Evolutionary conservation across 1,140 invertebrate species (phyloP), one percentile per base, ranked within the genome.

Genomic region (Camponotus floridanus): DNA sequence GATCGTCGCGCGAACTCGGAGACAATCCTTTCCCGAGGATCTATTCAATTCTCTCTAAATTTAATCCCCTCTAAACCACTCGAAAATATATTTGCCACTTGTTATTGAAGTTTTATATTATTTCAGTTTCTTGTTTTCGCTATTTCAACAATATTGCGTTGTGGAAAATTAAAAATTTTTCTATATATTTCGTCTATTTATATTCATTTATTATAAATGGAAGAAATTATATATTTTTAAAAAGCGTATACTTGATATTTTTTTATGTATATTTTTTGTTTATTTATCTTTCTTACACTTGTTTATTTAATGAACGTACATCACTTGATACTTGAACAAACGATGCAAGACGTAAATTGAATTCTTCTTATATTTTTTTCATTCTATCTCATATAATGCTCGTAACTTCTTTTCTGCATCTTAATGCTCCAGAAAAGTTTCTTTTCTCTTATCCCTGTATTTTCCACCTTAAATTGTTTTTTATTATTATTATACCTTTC

Each of bases 401-500:
- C 68, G 39, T 83, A 83, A 83, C 79, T 83, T 83, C 79, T 83
- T 73, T 73, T 83, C 31, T 36, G 79, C 61, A 73, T 59, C 68
- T 83, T 73, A 83, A 83, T 73, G 39, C 26, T 26, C 26, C 55
- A 13, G 51, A 48, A 42, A 80, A 83, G 45, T 83, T 83, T 83
- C 73, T 55, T 73, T 71, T 73, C 79, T 61, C 67, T 83, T 83
- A 61, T 18, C n/a, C 26, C 42, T 48, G 55, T 74, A 73, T 26
- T 13, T 71, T 26, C 13, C 31, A 33, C 55, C 68, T 73, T 62
- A 83, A 83, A 83, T 83, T 83, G 79, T 83, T 83, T 83, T 57
- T 83, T 83, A 83, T 48, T 83, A 73, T 48, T 83, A 83, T 83
- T 83, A 83, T 83, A 71, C 39, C 68, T 73, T 83, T 55, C 73